phyloP scores from a whole-genome alignment of 2,888 invertebrate species.

The Augochlorella aurata region DNA sequence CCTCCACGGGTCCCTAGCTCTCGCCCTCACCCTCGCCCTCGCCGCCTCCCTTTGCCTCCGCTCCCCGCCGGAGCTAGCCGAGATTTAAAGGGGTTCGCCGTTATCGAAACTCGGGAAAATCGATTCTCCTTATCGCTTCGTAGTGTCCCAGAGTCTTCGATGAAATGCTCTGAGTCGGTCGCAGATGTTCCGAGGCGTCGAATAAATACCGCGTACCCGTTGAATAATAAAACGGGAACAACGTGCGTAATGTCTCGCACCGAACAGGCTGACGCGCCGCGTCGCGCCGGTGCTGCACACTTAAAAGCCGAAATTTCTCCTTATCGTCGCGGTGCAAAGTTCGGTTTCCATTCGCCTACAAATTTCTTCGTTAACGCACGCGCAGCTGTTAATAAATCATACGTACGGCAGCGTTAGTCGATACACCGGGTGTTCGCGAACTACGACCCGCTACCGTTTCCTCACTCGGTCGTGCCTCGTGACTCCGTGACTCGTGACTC shows the following conservation, averaged over 20 bases:
- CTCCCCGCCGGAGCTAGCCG: background rate
- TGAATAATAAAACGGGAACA: background rate
- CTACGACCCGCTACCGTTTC: background rate
- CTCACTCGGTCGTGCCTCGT: background rate
- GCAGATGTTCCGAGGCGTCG: background rate
- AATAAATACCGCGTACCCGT: too few species aligned
- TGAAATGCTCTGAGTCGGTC: background rate
- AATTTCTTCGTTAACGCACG: conserved; percentile 9
- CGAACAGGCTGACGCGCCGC: background rate
- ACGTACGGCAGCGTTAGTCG: background rate
- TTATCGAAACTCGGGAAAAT: background rate
- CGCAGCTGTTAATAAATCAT: conserved; percentile 1
- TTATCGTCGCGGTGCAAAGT: background rate
- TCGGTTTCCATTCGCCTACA: background rate
- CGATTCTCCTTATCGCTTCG: background rate
- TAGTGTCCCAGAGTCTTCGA: background rate
- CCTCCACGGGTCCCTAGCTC: background rate
- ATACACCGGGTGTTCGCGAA: conserved; percentile 1
- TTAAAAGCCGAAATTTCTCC: background rate
- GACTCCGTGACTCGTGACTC: background rate
- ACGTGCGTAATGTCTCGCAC: background rate
- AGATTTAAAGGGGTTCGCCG: background rate
- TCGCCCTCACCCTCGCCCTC: background rate
- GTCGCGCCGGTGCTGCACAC: background rate
- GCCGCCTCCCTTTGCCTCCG: background rate